These are phyloP conservation scores for Boulengeromyrus knoepffleri DNA, from an alignment of 2,113 vertebrate genomes.

Conservation along the genomic window DNA sequence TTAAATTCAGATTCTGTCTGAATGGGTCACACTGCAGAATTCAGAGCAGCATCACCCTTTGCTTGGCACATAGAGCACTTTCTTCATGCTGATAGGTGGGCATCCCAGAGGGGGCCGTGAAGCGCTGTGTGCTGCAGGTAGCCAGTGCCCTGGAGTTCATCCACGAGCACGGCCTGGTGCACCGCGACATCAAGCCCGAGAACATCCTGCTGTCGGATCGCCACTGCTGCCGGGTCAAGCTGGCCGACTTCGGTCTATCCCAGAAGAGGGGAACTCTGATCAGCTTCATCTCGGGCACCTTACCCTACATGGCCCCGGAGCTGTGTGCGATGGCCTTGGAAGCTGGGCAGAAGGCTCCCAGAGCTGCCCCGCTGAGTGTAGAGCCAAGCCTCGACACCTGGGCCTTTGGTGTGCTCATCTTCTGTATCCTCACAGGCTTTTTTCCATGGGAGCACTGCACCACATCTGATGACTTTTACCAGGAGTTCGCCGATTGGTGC, in stretches of 20 bases:
- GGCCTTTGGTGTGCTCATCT: conserved; percentile 84
- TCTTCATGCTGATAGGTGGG: conserved; percentile 64
- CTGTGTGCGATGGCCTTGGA: conserved; percentile 57
- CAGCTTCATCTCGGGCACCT: conserved; percentile 72
- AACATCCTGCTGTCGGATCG: conserved; percentile 82
- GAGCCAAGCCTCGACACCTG: conserved; percentile 81
- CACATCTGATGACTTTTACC: conserved; percentile 74
- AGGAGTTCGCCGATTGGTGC: conserved; percentile 78
- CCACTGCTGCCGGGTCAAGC: conserved; percentile 69
- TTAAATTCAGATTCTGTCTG: not conserved
- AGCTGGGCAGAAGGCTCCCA: conserved; percentile 51
- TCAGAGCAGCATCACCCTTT: not conserved
- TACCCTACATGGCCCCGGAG: conserved; percentile 87
- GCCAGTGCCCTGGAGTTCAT: conserved; percentile 82
- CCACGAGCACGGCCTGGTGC: conserved; percentile 78
- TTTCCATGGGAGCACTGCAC: conserved; percentile 87
- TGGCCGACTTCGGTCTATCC: conserved; percentile 85
- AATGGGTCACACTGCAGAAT: not conserved
- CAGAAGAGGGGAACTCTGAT: conserved; percentile 79
- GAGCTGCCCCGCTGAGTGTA: conserved; percentile 65
- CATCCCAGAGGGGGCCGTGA: conserved; percentile 66
- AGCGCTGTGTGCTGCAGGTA: conserved; percentile 76
- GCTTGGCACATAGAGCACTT: not conserved
- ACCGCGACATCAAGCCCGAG: conserved; percentile 86
- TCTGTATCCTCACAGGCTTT: conserved; percentile 87